Evolutionary conservation across 1,140 invertebrate species (phyloP), one percentile per base, ranked within the genome.

Genomic region (Calycopis cecrops): DNA sequence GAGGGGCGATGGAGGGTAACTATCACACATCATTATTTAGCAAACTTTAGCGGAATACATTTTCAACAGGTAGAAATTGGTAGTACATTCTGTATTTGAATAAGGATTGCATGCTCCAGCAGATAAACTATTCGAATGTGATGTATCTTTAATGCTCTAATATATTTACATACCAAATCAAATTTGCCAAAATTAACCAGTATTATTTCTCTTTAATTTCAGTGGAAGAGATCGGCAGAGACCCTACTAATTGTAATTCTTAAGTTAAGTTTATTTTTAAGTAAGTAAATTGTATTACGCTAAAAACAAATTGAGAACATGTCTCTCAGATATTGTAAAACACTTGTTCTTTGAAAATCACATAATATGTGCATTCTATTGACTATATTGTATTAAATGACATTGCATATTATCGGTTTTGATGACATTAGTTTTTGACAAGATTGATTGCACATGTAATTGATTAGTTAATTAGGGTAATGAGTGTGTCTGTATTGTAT

Each of bases 1-100:
- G 91, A 76, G 92, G 55, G 89, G 90, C 21, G 90, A 90, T 34
- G 88, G 89, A 67, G 90, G 89, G 90, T 91, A 60, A 85, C 33
- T 9, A 44, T 44, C 11, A 28, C 6, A 28, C 21, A 28, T 6
- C 2, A 35, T 40, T 50, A 38, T 28, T 21, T 21, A 12, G 35
- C 3, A 10, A n/a, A 34, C 4, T 14, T 38, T 53, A 14, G n/a
- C 3, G 3, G 8, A 44, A 38, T 44, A 28, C 33, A 33, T 6
- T 48, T n/a, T n/a, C n/a, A n/a, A n/a, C n/a, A n/a, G n/a, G n/a
- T n/a, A n/a, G n/a, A n/a, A n/a, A n/a, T n/a, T n/a, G n/a, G n/a
- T n/a, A n/a, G n/a, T n/a, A n/a, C n/a, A n/a, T n/a, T n/a, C n/a
- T n/a, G n/a, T n/a, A n/a, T n/a, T n/a, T n/a, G n/a, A n/a, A n/a